Evolutionary conservation across 2,797 vertebrate species (phyloP).

Genomic region (Coranthus polyacanthus): DNA sequence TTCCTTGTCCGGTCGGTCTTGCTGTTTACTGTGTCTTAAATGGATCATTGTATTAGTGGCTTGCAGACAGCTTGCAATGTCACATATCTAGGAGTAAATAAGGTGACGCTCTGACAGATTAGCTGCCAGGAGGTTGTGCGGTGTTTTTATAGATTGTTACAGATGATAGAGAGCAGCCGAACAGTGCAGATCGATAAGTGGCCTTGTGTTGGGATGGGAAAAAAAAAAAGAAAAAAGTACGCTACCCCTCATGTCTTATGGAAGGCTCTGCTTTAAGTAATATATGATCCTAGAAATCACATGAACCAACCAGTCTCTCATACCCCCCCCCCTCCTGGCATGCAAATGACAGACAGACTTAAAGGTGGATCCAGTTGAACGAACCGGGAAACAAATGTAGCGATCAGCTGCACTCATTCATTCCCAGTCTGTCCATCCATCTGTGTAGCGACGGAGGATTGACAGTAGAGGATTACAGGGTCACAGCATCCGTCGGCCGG

Average conservation of each 20-base stretch:
- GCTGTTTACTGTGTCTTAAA: conserved; percentile 2
- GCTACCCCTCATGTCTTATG: no score
- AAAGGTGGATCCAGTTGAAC: no score
- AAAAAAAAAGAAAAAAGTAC: no score
- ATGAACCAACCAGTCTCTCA: not conserved
- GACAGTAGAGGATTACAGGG: conserved; percentile 59
- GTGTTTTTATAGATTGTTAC: not conserved
- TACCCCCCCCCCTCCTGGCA: not conserved
- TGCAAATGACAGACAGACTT: not conserved
- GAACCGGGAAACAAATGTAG: not conserved
- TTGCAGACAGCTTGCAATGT: conserved; percentile 1
- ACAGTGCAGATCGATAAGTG: no score
- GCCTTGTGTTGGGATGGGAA: no score
- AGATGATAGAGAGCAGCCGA: not conserved
- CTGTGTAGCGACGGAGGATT: conserved; percentile 51
- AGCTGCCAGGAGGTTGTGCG: not conserved
- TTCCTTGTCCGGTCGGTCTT: no score
- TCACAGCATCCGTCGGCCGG: conserved; percentile 45
- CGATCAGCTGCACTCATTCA: conserved; percentile 16
- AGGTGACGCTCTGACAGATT: not conserved
- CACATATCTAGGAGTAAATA: not conserved
- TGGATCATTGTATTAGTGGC: not conserved
- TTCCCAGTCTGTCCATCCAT: conserved; percentile 41
- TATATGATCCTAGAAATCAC: conserved; percentile 6
- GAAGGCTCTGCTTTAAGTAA: no score